Base-by-base conservation (phyloP, 2,113 vertebrate genomes). In the Plestiodon gilberti region DNA sequence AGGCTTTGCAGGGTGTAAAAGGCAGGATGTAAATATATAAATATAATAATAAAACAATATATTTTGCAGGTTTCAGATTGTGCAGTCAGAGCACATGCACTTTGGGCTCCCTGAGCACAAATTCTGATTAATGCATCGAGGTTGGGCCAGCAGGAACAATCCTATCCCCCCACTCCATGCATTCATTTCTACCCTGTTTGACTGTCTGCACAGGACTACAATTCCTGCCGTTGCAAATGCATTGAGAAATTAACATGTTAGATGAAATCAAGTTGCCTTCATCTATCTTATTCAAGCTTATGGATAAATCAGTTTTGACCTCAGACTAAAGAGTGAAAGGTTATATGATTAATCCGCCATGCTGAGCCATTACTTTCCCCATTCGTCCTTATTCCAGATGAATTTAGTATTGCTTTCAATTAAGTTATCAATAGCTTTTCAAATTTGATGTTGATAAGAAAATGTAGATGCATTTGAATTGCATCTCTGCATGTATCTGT, bases 401-500 rank as follows among this genome's bases (percentile, higher is more conserved):
- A 87, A 89, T 88, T 86, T 82, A 89, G 73, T 92, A 91, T 78
- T 93, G 52, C 90, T 94, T 93, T 91, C 92, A 93, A 92, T 92
- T 48, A 57, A 78, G 4, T 30, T 92, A 93, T 95, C 3, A 6
- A 94, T 94, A 90, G 82, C 73, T 91, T 94, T 86, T 95, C 9
- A 95, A 93, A 95, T 93, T 89, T 94, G 55, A 90, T 94, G 93
- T 81, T 92, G 25, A 28, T 89, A 89, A 88, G 94, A 67, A 91
- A 89, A 83, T 86, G 83, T 33, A 92, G 43, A 78, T 91, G 22
- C 43, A 88, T 92, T 93, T 92, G 25, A 28, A 91, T 90, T 89
- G n/a, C 89, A 1, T 76, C 80, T 87, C 84, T 64, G 90, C 90
- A 22, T 77, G 73, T 88, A 82, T 86, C 92, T 93, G 92, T 91